Conservation (phyloP, 2,113 vertebrate species). For the Echinops telfairi region DNA sequence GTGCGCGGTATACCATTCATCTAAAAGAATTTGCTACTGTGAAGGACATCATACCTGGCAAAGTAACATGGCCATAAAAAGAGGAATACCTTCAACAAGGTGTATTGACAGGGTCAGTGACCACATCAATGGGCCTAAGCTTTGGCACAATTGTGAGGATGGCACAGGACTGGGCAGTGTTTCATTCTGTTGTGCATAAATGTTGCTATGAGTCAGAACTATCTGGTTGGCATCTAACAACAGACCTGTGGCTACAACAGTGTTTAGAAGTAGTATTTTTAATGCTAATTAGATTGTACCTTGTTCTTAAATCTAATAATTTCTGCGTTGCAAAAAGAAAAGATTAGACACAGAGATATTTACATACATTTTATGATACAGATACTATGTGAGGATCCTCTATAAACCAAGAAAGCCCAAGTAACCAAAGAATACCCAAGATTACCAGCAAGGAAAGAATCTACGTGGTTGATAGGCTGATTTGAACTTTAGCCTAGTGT, state of each 20-base stretch:
- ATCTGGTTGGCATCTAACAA: no score
- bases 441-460: neutral
- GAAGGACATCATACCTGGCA: no score
- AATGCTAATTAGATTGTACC: neutral
- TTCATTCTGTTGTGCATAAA: no score
- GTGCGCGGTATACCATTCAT: neutral
- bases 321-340: neutral
- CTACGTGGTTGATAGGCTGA: neutral
- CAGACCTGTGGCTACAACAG: neutral
- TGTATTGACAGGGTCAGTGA: no score
- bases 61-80: no score
- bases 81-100: no score
- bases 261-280: neutral
- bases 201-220: no score
- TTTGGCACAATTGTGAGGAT: no score
- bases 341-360: neutral
- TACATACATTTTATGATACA: neutral
- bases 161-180: no score
- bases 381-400: neutral
- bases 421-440: neutral
- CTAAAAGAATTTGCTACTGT: no score
- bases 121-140: no score
- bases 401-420: neutral
- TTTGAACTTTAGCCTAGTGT: neutral
- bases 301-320: neutral